phyloP scores from a whole-genome alignment of 1,140 invertebrate species.

The Neomicropteryx cornuta region DNA sequence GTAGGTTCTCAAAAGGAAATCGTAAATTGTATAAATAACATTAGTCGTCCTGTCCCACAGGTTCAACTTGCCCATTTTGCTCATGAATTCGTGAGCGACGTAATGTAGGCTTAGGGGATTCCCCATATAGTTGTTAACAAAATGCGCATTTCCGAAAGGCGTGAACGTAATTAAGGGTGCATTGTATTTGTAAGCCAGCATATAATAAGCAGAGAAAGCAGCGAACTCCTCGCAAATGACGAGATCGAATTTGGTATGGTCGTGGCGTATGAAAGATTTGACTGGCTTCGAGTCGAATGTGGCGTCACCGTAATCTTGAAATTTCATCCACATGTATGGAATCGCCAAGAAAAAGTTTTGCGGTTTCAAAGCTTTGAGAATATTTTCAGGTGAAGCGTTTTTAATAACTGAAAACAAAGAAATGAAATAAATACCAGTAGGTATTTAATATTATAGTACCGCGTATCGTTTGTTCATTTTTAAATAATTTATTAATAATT shows the following conservation, averaged over 20 bases:
- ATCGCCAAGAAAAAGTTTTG: too few species aligned
- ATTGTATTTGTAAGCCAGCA: constrained; percentile 31
- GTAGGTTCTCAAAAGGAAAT: constrained; percentile 10
- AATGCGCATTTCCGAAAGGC: constrained; percentile 24
- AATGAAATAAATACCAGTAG: too few species aligned
- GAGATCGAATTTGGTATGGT: constrained; percentile 23
- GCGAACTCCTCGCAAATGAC: constrained; percentile 31
- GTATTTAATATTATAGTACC: too few species aligned
- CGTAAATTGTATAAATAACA: constrained; percentile 12
- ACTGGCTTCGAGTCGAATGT: constrained; percentile 13
- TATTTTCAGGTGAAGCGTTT: too few species aligned
- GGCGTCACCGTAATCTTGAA: too few species aligned
- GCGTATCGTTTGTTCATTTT: too few species aligned
- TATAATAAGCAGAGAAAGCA: constrained; percentile 28
- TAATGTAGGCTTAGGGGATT: constrained; percentile 24
- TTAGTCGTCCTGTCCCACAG: constrained; percentile 11
- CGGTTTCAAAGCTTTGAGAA: too few species aligned
- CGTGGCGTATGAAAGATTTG: constrained; percentile 23
- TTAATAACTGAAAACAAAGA: too few species aligned
- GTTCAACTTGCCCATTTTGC: constrained; percentile 8
- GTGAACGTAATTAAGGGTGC: constrained; percentile 28
- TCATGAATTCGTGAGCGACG: constrained; percentile 14
- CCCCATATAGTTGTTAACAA: constrained; percentile 30
- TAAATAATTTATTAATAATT: too few species aligned
- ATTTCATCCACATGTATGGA: too few species aligned